Evolutionary conservation across 1,140 invertebrate species (phyloP), one percentile per base, ranked within the genome.

Genomic region (Idris sp.): DNA sequence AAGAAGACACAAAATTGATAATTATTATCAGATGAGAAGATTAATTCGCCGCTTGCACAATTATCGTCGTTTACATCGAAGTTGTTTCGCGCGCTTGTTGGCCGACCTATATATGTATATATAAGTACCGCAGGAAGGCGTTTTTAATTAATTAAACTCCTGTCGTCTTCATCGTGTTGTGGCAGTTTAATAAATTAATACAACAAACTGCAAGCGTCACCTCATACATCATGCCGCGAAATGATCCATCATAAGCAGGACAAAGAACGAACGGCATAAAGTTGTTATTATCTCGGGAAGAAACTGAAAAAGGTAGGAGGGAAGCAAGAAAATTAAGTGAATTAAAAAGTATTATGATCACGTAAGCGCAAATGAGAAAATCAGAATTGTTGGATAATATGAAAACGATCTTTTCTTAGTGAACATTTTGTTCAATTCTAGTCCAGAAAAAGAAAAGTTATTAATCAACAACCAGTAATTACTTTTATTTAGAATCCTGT

Each of bases 131-230:
- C 10, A 11, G 14, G 2, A 8, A 41, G 33, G 33, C n/a, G 15
- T 59, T 73, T 73, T 71, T 59, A 51, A 65, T 59, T 65, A 73
- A 73, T 73, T 65, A 73, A 58, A 49, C 43, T 51, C 28, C 10
- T 51, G 53, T 35, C 58, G n/a, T 64, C 41, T 56, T 41, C 48
- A 26, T 49, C 58, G 18, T 58, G 58, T 72, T 64, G 28, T 51
- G 49, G 58, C 68, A 51, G 59, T 73, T 64, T 65, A 73, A 65
- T 54, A 65, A 73, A 73, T 65, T 64, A 73, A 73, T 59, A 64
- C 53, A 59, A 73, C 59, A 59, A 73, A 64, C 44, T 22, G 31
- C 36, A 10, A 31, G 35, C 40, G 59, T 65, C 53, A 59, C 18
- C 53, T 59, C 69, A 41, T 73, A 65, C 46, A 73, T 73, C 69